Evolutionary conservation across 2,888 invertebrate species (phyloP), one percentile per base, ranked within the genome.

Genomic region (Campoletis raptor): DNA sequence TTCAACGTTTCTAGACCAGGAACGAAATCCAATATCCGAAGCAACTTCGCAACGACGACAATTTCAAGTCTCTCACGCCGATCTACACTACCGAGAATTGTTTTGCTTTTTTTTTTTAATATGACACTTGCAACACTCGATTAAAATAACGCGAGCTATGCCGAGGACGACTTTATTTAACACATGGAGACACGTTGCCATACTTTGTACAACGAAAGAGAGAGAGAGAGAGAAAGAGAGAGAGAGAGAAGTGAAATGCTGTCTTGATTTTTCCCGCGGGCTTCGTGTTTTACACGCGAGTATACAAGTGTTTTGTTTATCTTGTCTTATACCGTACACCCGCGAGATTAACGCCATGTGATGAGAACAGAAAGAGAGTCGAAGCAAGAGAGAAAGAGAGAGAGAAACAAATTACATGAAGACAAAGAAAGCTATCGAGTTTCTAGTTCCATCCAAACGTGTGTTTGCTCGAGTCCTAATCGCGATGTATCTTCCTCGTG

Each of bases 271-370:
- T 87, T 87, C 86, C 85, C 86, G 83, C 87, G 86, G 69, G 79
- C 79, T 64, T 81, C 86, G 84, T 86, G 84, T 86, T 81, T 84
- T 89, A 89, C 88, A 90, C 77, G 86, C 80, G 18, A 86, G 84
- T 15, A 30, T 89, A 89, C 90, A 90, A 90, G 90, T 91, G 90
- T 91, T 87, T 82, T 90, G 90, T 90, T 92, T 92, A 90, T 92
- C 89, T 79, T 91, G 85, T 83, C 48, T 79, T 85, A 85, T 77
- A 61, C 24, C 72, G 37, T 74, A 79, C 67, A 83, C 30, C 12
- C 57, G 61, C 66, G 81, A 86, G 83, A 83, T 86, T 78, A 69
- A 24, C 70, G 54, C 54, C 61, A 61, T 15, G 42, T 15, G 42
- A 76, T 67, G 67, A 67, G 67, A 67, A 45, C n/a, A 36, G 42